phyloP scores from a whole-genome alignment of 2,113 vertebrate genomes.

The Triplophysa dalaica region DNA sequence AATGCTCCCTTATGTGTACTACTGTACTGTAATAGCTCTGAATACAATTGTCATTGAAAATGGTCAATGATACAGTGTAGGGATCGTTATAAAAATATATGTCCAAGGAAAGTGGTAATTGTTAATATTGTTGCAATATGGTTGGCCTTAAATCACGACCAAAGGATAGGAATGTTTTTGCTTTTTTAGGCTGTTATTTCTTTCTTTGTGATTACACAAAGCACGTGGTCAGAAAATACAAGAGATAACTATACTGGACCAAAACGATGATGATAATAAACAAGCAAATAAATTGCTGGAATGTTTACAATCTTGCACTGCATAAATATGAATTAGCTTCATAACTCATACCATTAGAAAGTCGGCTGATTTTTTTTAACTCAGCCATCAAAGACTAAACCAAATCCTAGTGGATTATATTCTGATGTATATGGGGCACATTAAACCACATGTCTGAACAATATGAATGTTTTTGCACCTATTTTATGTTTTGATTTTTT shows the following conservation, averaged over 20 bases:
- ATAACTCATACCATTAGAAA: not conserved
- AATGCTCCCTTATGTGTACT: too few relatives aligned
- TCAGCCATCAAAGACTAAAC: constrained; percentile 8
- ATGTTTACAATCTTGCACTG: constrained; percentile 1
- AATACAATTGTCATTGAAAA: too few relatives aligned
- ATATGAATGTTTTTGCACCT: constrained; percentile 28
- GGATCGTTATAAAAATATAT: too few relatives aligned
- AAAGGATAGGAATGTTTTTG: not conserved
- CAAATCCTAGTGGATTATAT: constrained; percentile 37
- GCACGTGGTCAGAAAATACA: not conserved
- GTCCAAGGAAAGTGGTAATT: too few relatives aligned
- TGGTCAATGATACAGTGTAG: too few relatives aligned
- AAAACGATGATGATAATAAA: constrained; percentile 15
- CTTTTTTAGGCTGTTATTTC: not conserved
- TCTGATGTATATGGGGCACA: constrained; percentile 48
- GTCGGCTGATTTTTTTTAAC: constrained; percentile 11
- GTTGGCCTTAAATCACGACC: not conserved
- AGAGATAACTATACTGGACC: not conserved
- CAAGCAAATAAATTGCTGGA: not conserved
- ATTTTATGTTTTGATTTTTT: constrained; percentile 15
- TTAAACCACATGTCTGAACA: constrained; percentile 7
- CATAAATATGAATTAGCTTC: constrained; percentile 8
- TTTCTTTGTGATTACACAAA: not conserved
- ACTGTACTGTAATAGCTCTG: too few relatives aligned
- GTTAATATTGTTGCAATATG: not conserved